phyloP scores from a whole-genome alignment of 2,113 vertebrate species.

The Mastomys natalensis region DNA sequence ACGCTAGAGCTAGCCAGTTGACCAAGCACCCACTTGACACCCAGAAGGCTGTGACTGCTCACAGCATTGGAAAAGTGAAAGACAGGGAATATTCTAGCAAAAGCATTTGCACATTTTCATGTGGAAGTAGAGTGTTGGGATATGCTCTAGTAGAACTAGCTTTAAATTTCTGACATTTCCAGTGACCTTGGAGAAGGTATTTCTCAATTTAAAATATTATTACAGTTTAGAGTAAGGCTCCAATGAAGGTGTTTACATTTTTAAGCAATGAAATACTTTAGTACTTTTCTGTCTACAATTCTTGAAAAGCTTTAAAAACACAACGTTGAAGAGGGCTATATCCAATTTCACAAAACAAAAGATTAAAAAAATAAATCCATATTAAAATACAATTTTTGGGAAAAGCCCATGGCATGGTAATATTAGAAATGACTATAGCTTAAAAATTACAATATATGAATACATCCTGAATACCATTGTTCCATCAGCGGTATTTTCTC shows the following conservation, averaged over 20 bases:
- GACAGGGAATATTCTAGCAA: background rate
- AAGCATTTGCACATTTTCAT: constrained; percentile 20
- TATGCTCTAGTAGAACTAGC: constrained; percentile 14
- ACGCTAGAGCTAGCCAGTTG: background rate
- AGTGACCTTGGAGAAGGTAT: constrained; percentile 42
- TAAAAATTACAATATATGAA: constrained; percentile 48
- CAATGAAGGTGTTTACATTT: constrained; percentile 47
- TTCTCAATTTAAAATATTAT: constrained; percentile 67
- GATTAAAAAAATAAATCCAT: constrained; percentile 66
- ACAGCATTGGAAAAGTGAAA: background rate
- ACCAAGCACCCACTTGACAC: background rate
- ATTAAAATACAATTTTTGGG: constrained; percentile 38
- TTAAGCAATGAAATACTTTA: constrained; percentile 56
- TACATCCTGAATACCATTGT: constrained; percentile 41
- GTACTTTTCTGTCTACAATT: constrained; percentile 38
- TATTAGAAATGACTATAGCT: constrained; percentile 46
- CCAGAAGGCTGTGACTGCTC: too few relatives aligned
- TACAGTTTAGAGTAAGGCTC: background rate
- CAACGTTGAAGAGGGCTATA: constrained; percentile 37
- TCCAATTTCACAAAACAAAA: constrained; percentile 57
- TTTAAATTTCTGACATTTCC: constrained; percentile 21
- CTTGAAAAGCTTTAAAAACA: constrained; percentile 59
- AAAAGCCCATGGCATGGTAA: constrained; percentile 37
- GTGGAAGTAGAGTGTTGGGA: background rate
- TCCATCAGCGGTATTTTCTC: constrained; percentile 29